A percentile compares a stretch with the other conserved stretches of the same genome.
Evolutionary conservation across 2,113 vertebrate genomes (phyloP).

Genomic region (Ia io): DNA sequence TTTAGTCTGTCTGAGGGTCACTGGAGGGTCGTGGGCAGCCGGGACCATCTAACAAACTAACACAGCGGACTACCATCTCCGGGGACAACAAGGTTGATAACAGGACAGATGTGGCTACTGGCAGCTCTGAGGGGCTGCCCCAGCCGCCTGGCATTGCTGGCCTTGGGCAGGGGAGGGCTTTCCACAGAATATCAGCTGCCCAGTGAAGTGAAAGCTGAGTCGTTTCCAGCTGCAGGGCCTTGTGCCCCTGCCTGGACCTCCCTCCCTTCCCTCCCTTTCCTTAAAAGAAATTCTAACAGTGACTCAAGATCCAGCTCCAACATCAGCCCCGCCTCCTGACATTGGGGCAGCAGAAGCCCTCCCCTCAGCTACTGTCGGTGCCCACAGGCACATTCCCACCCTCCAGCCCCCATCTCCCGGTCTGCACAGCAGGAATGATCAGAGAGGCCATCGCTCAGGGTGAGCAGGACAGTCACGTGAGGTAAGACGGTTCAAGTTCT

Average conservation of each 20-base stretch:
- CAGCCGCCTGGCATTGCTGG: accelerated
- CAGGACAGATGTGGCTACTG: background rate
- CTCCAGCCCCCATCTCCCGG: background rate
- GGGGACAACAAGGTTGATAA: background rate
- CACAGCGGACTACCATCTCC: background rate
- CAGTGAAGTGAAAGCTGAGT: background rate
- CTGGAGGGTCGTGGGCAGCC: background rate
- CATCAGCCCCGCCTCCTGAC: background rate
- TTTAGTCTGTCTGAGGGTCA: background rate
- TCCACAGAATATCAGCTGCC: background rate
- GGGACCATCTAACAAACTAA: no score
- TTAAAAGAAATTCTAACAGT: background rate
- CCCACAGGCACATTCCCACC: background rate
- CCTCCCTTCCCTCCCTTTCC: no score
- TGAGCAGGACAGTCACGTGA: accelerated
- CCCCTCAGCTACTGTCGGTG: background rate
- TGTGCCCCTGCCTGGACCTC: background rate
- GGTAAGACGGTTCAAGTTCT: background rate
- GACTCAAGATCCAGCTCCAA: background rate
- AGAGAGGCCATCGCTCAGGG: background rate
- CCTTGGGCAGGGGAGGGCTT: background rate
- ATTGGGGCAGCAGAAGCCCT: background rate
- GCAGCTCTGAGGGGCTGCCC: background rate
- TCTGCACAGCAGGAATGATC: background rate
- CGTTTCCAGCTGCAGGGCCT: background rate